Conservation (phyloP, 2,797 vertebrate species). For the Falco berigora region DNA sequence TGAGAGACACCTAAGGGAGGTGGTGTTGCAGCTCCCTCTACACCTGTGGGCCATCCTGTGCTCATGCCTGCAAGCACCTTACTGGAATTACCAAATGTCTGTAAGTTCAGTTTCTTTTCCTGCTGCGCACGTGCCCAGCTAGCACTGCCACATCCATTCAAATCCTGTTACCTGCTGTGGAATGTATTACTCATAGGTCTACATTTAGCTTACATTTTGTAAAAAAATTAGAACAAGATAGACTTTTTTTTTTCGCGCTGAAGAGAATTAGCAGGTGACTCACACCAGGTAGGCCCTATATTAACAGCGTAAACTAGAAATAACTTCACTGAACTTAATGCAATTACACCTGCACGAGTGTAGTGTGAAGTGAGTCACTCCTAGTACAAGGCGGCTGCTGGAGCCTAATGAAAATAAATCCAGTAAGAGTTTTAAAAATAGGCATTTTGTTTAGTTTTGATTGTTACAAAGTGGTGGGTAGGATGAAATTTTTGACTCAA, state of each 20-base stretch:
- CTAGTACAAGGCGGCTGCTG: neutral
- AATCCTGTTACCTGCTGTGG: neutral
- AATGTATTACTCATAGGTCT: neutral
- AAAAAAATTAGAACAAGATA: neutral
- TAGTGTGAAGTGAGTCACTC: neutral
- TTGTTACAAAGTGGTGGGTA: neutral
- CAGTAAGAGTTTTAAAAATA: neutral
- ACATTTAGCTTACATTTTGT: neutral
- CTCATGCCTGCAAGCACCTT: neutral
- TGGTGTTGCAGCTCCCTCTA: neutral
- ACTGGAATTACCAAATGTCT: neutral
- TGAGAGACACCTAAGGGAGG: neutral
- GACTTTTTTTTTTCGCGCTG: neutral
- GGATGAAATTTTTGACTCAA: neutral
- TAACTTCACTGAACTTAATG: neutral
- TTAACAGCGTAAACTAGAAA: neutral
- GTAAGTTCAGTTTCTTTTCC: neutral
- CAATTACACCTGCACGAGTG: neutral
- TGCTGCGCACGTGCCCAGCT: rapidly evolving
- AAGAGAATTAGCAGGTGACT: neutral
- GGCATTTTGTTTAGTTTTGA: neutral
- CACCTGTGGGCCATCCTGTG: neutral
- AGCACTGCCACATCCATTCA: neutral
- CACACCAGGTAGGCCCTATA: neutral
- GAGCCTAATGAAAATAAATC: neutral